Base-by-base conservation (phyloP, 2,113 vertebrate species). In the Acinonyx jubatus region DNA sequence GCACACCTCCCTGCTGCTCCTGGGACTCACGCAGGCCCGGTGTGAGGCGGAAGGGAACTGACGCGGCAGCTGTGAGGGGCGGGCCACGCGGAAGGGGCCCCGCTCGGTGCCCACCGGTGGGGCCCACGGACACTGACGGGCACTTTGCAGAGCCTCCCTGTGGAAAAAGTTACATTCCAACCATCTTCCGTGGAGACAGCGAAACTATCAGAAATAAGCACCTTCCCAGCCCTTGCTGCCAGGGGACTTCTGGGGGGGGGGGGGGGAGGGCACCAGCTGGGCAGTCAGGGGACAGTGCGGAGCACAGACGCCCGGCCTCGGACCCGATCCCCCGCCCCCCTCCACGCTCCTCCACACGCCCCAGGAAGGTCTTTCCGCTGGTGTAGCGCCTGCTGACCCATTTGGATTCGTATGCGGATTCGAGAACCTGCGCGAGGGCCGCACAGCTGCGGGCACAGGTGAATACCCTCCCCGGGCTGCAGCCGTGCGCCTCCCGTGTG, bases 91-190 rank as follows among this genome's bases (percentile, higher is more conserved):
- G 23, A 55, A n/a, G 7, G 11, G 52, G 38, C n/a, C 12, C 41
- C 2, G 63, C 65, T 76, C 36, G 12, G 50, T 0, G 25, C 16
- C 48, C 48, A 15, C 52, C 61, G 0, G 0, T 3, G 25, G 13
- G 50, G 25, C 5, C 29, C 27, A 19, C 4, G 5, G 33, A 13
- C 8, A 10, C 19, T 0, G 7, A 29, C 25, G 0, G 15, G 21
- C 68, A 29, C 4, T 3, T 61, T 21, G 5, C 33, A 50, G 55
- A 63, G 6, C 55, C 74, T 48, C 48, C 63, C 57, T n/a, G 4
- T 1, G 12, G 45, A 25, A 27, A 57, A 19, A 16, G 14, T 16
- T 19, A 27, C 29, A 21, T 9, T 25, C 27, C 18, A 3, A 50
- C 23, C 13, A 10, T 10, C 29, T 19, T 5, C 4, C 14, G 38